phyloP scores from a whole-genome alignment of 2,797 vertebrate genomes.

The Echeneis naucrates region DNA sequence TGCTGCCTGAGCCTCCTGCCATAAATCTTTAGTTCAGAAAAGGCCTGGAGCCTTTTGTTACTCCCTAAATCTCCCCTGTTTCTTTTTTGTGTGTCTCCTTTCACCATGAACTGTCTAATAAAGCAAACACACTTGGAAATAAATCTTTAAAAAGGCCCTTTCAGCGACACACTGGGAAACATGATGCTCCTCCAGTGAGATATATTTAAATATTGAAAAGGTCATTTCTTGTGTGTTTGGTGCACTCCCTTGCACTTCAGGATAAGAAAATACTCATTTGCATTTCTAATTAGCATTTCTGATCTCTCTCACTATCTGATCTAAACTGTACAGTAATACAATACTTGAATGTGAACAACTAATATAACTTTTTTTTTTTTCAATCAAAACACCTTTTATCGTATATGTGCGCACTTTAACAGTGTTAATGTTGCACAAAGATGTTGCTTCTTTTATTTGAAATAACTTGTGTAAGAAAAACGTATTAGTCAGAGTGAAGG shows the following conservation, averaged over 20 bases:
- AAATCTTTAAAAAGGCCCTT: conserved; percentile 16
- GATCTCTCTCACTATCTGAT: conserved; percentile 1
- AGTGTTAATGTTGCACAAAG: neutral
- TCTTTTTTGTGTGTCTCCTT: conserved; percentile 23
- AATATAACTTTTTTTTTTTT: neutral
- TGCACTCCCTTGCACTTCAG: neutral
- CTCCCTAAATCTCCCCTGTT: conserved; percentile 9
- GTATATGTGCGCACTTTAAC: neutral
- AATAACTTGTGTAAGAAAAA: conserved; percentile 18
- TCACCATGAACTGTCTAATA: conserved; percentile 25
- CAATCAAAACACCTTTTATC: neutral
- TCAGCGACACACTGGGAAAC: neutral
- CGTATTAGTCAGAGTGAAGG: conserved; percentile 11
- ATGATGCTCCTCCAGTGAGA: conserved; percentile 1
- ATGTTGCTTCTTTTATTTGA: neutral
- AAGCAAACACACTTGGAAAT: conserved; percentile 17
- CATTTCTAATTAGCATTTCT: too few species aligned
- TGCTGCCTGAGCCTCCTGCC: conserved; percentile 9
- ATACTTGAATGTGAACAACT: neutral
- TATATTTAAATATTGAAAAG: conserved; percentile 24
- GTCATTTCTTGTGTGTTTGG: conserved; percentile 7
- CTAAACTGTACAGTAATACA: neutral
- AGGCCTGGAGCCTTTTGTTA: conserved; percentile 27
- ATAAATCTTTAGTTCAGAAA: conserved; percentile 33
- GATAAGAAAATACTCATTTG: neutral